Conservation (phyloP, 2,797 vertebrate species). For the Rhyacichthys aspro region DNA sequence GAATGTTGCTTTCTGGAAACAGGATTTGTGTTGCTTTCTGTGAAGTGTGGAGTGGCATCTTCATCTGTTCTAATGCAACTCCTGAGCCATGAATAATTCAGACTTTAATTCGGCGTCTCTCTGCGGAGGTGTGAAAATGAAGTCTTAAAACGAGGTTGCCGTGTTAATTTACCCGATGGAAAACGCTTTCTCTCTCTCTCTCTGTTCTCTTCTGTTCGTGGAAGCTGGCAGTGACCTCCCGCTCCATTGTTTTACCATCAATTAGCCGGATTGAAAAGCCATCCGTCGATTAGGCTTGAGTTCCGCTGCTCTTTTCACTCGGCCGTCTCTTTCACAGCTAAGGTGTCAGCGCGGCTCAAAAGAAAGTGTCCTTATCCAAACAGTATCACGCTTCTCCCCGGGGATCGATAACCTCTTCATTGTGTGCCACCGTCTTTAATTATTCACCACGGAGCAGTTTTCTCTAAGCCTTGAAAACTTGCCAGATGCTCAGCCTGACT, state of each 20-base stretch:
- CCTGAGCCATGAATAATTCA: background rate
- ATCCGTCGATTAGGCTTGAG: conserved; percentile 69
- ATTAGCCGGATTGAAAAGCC: conserved; percentile 73
- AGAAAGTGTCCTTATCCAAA: conserved; percentile 82
- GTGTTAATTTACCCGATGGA: conserved; percentile 67
- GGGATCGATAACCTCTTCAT: conserved; percentile 73
- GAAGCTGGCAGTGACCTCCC: conserved; percentile 50
- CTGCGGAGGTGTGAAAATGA: conserved; percentile 27
- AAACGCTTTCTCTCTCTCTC: conserved; percentile 57
- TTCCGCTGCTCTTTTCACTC: conserved; percentile 67
- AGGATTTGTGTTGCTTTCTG: too few relatives aligned
- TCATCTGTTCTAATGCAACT: background rate
- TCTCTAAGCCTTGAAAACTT: background rate
- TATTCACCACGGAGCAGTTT: conserved; percentile 64
- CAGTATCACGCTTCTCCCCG: conserved; percentile 73
- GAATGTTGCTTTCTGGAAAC: too few relatives aligned
- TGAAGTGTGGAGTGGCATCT: background rate
- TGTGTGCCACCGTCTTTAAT: conserved; percentile 65
- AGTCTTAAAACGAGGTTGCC: conserved; percentile 26
- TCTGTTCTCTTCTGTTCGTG: conserved; percentile 22
- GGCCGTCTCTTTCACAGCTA: conserved; percentile 71
- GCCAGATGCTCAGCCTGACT: background rate
- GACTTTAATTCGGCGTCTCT: conserved; percentile 2
- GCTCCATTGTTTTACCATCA: conserved; percentile 63
- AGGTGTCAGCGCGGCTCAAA: conserved; percentile 80